phyloP scores from a whole-genome alignment of 2,113 vertebrate species.

The Psittacula cyanocephala region DNA sequence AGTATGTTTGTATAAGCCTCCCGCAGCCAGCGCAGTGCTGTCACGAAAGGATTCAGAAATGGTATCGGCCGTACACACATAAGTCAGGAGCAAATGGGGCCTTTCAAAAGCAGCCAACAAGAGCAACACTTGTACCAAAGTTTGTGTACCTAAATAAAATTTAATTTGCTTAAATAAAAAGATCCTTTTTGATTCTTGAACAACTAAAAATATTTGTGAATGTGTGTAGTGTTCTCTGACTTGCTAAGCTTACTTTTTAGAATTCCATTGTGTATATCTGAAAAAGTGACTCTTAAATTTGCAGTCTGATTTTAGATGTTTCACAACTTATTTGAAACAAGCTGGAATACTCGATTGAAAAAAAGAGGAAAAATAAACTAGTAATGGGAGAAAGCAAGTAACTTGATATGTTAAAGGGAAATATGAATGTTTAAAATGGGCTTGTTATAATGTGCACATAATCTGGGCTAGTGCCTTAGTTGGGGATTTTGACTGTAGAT shows the following conservation, averaged over 20 bases:
- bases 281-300: neutral
- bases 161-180: neutral
- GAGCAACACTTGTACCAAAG: neutral
- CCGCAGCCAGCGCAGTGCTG: neutral
- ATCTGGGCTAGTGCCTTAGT: neutral
- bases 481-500: neutral
- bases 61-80: neutral
- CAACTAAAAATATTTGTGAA: neutral
- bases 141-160: neutral
- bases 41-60: neutral
- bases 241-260: neutral
- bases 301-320: neutral
- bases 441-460: neutral
- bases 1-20: conserved; percentile 76
- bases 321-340: neutral
- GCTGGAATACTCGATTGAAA: neutral
- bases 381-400: neutral
- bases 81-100: neutral
- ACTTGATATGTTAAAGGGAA: neutral
- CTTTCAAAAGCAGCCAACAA: neutral
- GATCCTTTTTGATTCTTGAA: neutral
- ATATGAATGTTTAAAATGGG: neutral
- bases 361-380: neutral
- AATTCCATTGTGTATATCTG: neutral
- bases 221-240: neutral